Base-by-base conservation (phyloP, 2,888 invertebrate genomes). In the Chamaedrilus cognettii region DNA sequence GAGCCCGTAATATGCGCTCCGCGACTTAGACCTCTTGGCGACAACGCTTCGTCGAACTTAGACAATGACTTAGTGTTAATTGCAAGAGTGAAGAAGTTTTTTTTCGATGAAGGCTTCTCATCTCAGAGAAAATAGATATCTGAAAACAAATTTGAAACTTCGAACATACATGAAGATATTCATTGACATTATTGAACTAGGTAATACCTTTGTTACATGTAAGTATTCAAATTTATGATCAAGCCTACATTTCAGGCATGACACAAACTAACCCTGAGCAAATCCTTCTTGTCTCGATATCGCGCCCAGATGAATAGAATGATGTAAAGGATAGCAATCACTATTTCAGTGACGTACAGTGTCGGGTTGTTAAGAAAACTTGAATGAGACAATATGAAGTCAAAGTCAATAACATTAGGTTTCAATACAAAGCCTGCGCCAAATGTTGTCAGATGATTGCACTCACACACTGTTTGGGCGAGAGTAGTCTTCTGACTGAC, bases 331-430 rank as follows among this genome's bases (percentile, higher is more conserved):
- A 80, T 72, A 5, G 77, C 71, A 2, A 82, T 78, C 23, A 84
- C 74, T 30, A 86, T 85, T 65, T 84, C 76, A 0, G 85, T 84
- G 42, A 82, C 72, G 77, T 86, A 86, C 49, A 86, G 79, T 2
- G 85, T 84, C 2, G 84, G 80, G 73, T 86, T 86, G 70, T 82
- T 81, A 49, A 75, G 72, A 76, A 86, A 85, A 66, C 80, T 82
- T 26, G 80, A 77, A 74, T 86, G 82, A 34, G 80, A 78, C 67
- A 86, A 85, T 5, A 86, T 84, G 71, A 82, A 85, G 70, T 80
- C 78, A 77, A 85, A 86, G 77, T 86, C 84, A 15, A 86, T 83
- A 19, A 82, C 78, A 75, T 86, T 86, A 1, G 86, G 86, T 23
- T 81, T 78, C 5, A 85, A 82, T n/a, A 83, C 80, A 75, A 84